Percentiles rank a stretch among this genome's conserved stretches.
phyloP scores from a whole-genome alignment of 2,113 vertebrate genomes.

The Zapornia atra region DNA sequence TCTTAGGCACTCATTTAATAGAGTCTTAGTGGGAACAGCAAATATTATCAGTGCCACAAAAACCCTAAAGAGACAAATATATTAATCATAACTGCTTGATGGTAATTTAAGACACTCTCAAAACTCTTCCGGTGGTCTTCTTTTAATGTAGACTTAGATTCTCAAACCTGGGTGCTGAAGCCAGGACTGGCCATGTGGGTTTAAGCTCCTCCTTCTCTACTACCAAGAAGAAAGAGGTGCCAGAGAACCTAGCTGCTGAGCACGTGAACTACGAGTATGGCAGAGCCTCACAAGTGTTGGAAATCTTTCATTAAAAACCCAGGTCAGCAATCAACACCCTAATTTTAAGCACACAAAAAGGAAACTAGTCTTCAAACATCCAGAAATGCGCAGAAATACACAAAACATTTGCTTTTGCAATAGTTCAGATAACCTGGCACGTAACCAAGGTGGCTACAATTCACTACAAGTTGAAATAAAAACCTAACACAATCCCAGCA shows the following conservation, averaged over 20 bases:
- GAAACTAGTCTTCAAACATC: neutral
- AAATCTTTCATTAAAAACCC: neutral
- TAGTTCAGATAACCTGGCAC: constrained; percentile 28
- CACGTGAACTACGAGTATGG: neutral
- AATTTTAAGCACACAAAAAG: neutral
- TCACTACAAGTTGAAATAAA: constrained; percentile 13
- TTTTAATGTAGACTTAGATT: neutral
- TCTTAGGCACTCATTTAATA: constrained; percentile 73
- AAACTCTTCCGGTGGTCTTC: constrained; percentile 13
- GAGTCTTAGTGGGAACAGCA: constrained; percentile 58
- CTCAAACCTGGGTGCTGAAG: neutral
- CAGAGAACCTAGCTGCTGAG: neutral
- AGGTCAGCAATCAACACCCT: neutral
- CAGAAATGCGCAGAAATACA: neutral
- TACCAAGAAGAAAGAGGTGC: neutral
- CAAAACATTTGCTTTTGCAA: constrained; percentile 51
- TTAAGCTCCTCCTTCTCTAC: neutral
- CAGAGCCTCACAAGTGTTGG: neutral
- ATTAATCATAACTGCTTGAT: constrained; percentile 47
- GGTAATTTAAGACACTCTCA: constrained; percentile 30
- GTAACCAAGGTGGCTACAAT: constrained; percentile 18
- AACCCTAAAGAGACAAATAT: constrained; percentile 68
- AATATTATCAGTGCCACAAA: constrained; percentile 55
- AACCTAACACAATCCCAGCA: neutral
- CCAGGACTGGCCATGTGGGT: neutral